Evolutionary conservation across 35 echinoderm and acorn worm genomes (phyloP).

Genomic region (Patiria miniata): DNA sequence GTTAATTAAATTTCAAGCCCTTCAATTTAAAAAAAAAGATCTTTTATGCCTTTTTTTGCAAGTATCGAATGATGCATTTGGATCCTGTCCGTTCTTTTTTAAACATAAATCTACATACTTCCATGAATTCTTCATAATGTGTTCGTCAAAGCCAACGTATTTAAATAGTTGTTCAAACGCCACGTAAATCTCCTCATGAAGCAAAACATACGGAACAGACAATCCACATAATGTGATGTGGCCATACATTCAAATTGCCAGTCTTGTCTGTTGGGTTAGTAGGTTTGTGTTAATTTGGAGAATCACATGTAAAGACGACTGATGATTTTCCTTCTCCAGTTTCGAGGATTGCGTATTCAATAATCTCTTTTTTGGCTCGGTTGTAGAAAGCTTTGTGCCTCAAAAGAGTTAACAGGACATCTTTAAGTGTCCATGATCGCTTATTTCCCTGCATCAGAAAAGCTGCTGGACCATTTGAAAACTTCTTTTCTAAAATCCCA

Average conservation of each 20-base stretch:
- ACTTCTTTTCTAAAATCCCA: neutral
- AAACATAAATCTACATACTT: constrained; percentile 8
- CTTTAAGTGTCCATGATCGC: constrained; percentile 30
- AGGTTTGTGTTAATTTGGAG: neutral
- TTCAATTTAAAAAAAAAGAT: neutral
- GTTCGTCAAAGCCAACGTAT: neutral
- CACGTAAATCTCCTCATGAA: neutral
- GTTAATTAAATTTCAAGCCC: neutral
- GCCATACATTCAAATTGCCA: neutral
- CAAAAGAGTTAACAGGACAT: neutral
- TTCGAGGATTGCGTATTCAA: neutral
- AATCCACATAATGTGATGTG: neutral
- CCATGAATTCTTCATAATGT: constrained; percentile 13
- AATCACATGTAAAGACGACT: too few relatives aligned
- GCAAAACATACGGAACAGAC: neutral
- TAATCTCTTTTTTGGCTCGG: neutral
- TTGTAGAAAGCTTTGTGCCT: neutral
- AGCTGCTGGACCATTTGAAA: neutral
- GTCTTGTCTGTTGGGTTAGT: neutral
- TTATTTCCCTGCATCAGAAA: neutral
- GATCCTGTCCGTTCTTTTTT: neutral
- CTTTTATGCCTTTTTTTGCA: neutral
- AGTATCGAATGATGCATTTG: neutral
- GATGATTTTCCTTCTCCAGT: too few relatives aligned
- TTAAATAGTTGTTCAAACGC: neutral